Percentiles rank a stretch among this genome's conserved stretches.
Conservation (phyloP, 2,888 invertebrate genomes). For the Drosophila yooni region DNA sequence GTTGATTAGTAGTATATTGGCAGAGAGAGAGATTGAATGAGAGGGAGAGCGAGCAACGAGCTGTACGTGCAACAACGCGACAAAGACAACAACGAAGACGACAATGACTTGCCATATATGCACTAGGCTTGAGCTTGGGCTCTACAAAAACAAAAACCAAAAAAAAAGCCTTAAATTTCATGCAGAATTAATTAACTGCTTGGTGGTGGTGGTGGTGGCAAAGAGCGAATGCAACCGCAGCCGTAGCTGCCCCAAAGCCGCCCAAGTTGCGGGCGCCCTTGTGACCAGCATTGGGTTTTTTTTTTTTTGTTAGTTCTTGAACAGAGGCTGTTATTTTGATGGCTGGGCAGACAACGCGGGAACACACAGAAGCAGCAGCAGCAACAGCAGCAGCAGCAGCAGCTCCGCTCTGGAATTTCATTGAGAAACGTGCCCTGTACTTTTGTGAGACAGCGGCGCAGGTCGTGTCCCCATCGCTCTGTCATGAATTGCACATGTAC, state of each 20-base stretch:
- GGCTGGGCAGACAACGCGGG: constrained; percentile 81
- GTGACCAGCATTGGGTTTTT: constrained; percentile 36
- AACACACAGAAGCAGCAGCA: constrained; percentile 82
- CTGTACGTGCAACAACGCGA: constrained; percentile 56
- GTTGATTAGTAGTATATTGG: constrained; percentile 68
- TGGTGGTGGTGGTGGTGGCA: constrained; percentile 60
- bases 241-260: constrained; percentile 49
- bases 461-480: constrained; percentile 75
- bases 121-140: constrained; percentile 42
- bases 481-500: constrained; percentile 63
- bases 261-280: constrained; percentile 61
- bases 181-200: constrained; percentile 83
- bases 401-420: constrained; percentile 76
- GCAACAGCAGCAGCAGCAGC: constrained; percentile 43
- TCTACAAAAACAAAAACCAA: constrained; percentile 19
- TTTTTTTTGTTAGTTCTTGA: not conserved
- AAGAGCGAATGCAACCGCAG: constrained; percentile 41
- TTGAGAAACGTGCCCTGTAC: constrained; percentile 80
- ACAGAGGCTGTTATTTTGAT: constrained; percentile 66
- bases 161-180: constrained; percentile 68
- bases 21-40: constrained; percentile 11
- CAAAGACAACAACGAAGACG: constrained; percentile 42
- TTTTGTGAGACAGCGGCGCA: constrained; percentile 57
- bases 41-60: constrained; percentile 3
- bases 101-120: constrained; percentile 77